A percentile compares a stretch with the other conserved stretches of the same genome.
These are phyloP conservation scores for Rhea americana DNA, from an alignment of 2,113 vertebrate species.

Conservation along the genomic window DNA sequence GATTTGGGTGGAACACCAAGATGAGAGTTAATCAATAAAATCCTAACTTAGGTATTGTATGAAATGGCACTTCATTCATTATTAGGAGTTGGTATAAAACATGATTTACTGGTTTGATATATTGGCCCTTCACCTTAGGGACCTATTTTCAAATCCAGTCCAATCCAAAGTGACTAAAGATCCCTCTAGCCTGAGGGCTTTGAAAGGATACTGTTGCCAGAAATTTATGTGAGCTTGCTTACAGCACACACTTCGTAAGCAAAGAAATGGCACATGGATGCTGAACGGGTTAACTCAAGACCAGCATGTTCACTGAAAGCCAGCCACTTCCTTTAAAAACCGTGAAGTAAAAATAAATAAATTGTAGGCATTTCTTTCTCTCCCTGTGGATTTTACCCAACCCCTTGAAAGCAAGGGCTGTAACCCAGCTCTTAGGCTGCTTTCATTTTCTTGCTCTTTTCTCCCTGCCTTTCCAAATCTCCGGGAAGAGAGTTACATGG, in stretches of 20 bases:
- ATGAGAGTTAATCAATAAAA: constrained; percentile 97
- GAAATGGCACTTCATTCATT: constrained; percentile 95
- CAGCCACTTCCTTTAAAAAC: not conserved
- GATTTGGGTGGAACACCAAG: constrained; percentile 89
- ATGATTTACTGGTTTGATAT: constrained; percentile 74
- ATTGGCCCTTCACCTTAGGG: constrained; percentile 74
- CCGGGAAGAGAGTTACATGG: rapidly evolving
- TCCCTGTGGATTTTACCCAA: rapidly evolving
- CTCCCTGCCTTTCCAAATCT: not conserved
- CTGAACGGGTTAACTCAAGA: not conserved
- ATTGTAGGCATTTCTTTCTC: not conserved
- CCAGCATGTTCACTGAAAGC: rapidly evolving
- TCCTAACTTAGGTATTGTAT: constrained; percentile 92
- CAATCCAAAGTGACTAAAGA: constrained; percentile 72
- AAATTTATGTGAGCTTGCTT: constrained; percentile 22
- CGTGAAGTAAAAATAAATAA: not conserved
- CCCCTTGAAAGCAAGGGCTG: not conserved
- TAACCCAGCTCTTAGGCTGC: not conserved
- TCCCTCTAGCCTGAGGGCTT: constrained; percentile 41
- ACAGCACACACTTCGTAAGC: not conserved
- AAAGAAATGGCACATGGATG: not conserved
- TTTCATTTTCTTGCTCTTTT: not conserved
- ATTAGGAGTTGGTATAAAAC: constrained; percentile 77
- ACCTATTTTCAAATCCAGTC: constrained; percentile 70
- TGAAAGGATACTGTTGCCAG: constrained; percentile 19